Percentiles rank a stretch among this genome's conserved stretches.
phyloP scores from a whole-genome alignment of 2,888 invertebrate genomes.

The Leptodirus hochenwartii region DNA sequence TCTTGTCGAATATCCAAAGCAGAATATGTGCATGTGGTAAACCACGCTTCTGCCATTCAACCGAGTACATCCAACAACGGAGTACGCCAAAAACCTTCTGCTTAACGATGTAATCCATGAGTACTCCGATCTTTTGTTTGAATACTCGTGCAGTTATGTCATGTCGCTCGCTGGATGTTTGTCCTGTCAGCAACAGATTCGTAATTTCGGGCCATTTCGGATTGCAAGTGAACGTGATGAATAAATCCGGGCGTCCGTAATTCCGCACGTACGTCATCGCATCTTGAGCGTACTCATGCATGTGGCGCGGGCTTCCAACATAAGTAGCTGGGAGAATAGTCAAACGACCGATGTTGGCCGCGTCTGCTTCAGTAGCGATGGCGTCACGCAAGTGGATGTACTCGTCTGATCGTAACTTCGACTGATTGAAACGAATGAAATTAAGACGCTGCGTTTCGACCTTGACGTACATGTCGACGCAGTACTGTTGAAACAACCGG shows the following conservation, averaged over 20 bases:
- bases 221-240: slow-evolving; percentile 20
- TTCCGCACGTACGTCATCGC: slow-evolving; percentile 19
- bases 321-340: slow-evolving; percentile 17
- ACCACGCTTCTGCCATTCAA: slow-evolving; percentile 18
- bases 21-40: slow-evolving; percentile 19
- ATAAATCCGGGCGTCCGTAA: slow-evolving; percentile 19
- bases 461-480: slow-evolving; percentile 24
- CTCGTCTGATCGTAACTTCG: slow-evolving; percentile 18
- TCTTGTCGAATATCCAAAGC: slow-evolving; percentile 17
- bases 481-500: slow-evolving; percentile 19
- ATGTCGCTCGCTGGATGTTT: slow-evolving; percentile 14
- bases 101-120: slow-evolving; percentile 14
- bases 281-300: slow-evolving; percentile 19
- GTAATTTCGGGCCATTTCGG: slow-evolving; percentile 17
- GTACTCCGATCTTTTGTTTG: slow-evolving; percentile 14
- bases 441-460: slow-evolving; percentile 21
- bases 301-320: slow-evolving; percentile 18
- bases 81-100: slow-evolving; percentile 14
- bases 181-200: too few species aligned
- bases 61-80: slow-evolving; percentile 18
- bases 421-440: slow-evolving; percentile 19
- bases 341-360: slow-evolving; percentile 13
- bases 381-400: slow-evolving; percentile 22
- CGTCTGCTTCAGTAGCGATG: slow-evolving; percentile 15
- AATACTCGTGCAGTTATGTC: slow-evolving; percentile 17